Percentiles rank a stretch among this genome's conserved stretches.
These are phyloP conservation scores for Formica aserva DNA, from an alignment of 2,888 invertebrate species.

Conservation along the genomic window DNA sequence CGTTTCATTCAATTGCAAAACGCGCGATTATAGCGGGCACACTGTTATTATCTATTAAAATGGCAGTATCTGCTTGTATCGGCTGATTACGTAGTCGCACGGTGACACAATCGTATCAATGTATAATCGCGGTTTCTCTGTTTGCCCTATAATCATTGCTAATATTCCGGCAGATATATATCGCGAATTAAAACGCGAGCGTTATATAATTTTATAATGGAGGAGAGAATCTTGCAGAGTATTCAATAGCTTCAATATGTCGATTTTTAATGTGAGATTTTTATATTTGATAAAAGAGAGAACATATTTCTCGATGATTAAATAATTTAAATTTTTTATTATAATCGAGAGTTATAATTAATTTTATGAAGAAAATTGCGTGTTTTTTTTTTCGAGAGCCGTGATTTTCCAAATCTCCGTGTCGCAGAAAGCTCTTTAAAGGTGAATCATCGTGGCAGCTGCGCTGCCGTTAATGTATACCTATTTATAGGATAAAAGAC, in stretches of 20 bases:
- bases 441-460: conserved; percentile 79
- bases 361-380: background rate
- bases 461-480: conserved; percentile 69
- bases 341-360: background rate
- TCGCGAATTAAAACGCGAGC: background rate
- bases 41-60: conserved; percentile 62
- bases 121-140: conserved; percentile 52
- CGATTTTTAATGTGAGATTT: background rate
- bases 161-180: conserved; percentile 12
- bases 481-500: conserved; percentile 78
- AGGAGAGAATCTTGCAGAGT: background rate
- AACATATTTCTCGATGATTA: background rate
- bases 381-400: background rate
- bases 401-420: conserved; percentile 47
- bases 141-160: conserved; percentile 19
- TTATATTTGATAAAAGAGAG: background rate
- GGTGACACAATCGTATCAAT: conserved; percentile 54
- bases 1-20: conserved; percentile 43
- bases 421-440: conserved; percentile 54
- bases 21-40: conserved; percentile 36
- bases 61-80: conserved; percentile 44
- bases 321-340: background rate
- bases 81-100: conserved; percentile 33
- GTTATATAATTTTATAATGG: background rate
- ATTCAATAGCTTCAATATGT: background rate